phyloP scores from a whole-genome alignment of 2,113 vertebrate genomes.

The Crotalus horridus region DNA sequence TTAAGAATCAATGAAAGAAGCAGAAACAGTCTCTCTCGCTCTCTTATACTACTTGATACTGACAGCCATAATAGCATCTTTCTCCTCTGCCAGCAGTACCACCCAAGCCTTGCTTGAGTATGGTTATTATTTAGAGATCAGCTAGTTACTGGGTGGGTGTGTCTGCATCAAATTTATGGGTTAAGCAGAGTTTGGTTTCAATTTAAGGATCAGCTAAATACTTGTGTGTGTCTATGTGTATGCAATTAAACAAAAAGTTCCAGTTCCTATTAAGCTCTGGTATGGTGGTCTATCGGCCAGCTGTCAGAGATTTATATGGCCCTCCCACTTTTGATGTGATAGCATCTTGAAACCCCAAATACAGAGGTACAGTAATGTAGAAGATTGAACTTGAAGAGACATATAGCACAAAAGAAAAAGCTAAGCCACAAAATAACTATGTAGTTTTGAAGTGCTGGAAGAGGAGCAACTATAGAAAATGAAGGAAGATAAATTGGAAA shows the following conservation, averaged over 20 bases:
- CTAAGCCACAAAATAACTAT: constrained; percentile 55
- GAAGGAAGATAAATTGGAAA: constrained; percentile 30
- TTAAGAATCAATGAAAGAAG: neutral
- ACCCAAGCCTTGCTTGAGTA: neutral
- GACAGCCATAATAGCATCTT: neutral
- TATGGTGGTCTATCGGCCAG: neutral
- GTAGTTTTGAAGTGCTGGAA: constrained; percentile 32
- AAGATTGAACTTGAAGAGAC: constrained; percentile 13
- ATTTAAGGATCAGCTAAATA: neutral
- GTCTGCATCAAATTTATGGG: neutral
- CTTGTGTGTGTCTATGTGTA: neutral
- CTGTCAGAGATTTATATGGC: neutral
- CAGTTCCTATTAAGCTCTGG: neutral
- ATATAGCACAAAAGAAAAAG: constrained; percentile 29
- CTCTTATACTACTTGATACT: neutral
- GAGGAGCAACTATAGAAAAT: constrained; percentile 45
- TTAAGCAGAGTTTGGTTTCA: constrained; percentile 6
- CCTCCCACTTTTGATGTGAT: neutral
- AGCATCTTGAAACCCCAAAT: constrained; percentile 11
- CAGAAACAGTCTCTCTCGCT: neutral
- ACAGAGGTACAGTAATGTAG: neutral
- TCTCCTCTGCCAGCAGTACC: neutral
- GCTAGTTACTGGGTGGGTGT: neutral
- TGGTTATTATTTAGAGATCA: neutral
- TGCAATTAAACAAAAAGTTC: neutral